Conservation (phyloP, 2,888 invertebrate genomes). For the Ophioninae sp. region DNA sequence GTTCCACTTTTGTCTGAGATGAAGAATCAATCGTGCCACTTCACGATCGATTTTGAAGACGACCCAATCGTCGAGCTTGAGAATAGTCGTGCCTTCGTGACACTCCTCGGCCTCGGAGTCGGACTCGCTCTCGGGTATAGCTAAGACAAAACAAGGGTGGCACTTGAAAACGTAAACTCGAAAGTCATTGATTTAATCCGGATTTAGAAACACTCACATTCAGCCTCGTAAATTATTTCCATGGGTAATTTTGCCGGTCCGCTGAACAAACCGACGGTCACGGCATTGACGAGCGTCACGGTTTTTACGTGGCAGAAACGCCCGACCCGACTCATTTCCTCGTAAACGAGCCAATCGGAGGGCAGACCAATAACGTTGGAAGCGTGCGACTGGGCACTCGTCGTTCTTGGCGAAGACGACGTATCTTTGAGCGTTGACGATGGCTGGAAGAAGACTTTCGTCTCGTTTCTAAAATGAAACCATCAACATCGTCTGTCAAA, state of each 20-base stretch:
- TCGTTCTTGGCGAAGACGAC: conserved; percentile 74
- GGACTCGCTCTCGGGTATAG: conserved; percentile 77
- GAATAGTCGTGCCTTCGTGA: conserved; percentile 81
- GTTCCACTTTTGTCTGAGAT: conserved; percentile 88
- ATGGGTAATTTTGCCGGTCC: conserved; percentile 86
- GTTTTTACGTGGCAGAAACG: conserved; percentile 88
- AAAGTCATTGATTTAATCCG: background rate
- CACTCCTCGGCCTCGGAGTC: conserved; percentile 83
- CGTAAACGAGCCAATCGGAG: conserved; percentile 93
- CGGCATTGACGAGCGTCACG: conserved; percentile 90
- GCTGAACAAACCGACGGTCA: conserved; percentile 90
- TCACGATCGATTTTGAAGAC: conserved; percentile 87
- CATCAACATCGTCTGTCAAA: background rate
- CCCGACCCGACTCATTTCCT: conserved; percentile 90
- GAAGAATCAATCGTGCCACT: conserved; percentile 85
- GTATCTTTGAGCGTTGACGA: conserved; percentile 83
- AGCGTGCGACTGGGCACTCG: conserved; percentile 77
- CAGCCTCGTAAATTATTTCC: conserved; percentile 79
- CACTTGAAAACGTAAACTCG: background rate
- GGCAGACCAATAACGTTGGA: conserved; percentile 82
- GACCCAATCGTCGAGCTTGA: conserved; percentile 89
- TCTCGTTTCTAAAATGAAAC: conserved; percentile 82
- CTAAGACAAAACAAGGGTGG: conserved; percentile 62
- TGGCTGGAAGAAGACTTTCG: conserved; percentile 85
- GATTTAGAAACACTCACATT: conserved; percentile 70